Evolutionary conservation across 2,113 vertebrate species (phyloP).

Genomic region (Poeciliopsis turrubarensis): DNA sequence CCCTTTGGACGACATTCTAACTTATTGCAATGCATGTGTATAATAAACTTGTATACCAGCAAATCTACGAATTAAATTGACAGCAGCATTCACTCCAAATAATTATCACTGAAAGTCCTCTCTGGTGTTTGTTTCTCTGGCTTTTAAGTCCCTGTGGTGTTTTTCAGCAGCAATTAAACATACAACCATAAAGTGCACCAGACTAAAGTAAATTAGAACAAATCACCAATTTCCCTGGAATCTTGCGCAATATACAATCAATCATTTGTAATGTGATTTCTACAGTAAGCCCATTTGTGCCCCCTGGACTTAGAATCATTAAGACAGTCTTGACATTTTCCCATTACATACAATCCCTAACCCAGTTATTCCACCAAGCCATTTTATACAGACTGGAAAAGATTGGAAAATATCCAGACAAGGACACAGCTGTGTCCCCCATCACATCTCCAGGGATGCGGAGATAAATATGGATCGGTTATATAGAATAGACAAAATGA

Average conservation of each 20-base stretch:
- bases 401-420: slow-evolving; percentile 52
- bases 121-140: background rate
- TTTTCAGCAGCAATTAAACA: background rate
- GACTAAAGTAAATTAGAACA: slow-evolving; percentile 11
- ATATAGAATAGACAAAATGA: slow-evolving; percentile 40
- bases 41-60: background rate
- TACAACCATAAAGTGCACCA: slow-evolving; percentile 3
- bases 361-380: slow-evolving; percentile 47
- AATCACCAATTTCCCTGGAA: slow-evolving; percentile 7
- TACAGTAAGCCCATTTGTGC: slow-evolving; percentile 17
- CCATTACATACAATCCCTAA: slow-evolving; percentile 43
- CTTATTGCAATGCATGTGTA: background rate
- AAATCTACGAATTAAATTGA: background rate
- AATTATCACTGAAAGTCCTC: background rate
- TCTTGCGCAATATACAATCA: slow-evolving; percentile 13
- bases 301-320: slow-evolving; percentile 35
- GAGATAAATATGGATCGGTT: slow-evolving; percentile 61
- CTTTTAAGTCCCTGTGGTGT: background rate
- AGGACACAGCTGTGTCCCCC: slow-evolving; percentile 64
- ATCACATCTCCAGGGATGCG: slow-evolving; percentile 28
- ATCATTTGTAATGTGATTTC: slow-evolving; percentile 28
- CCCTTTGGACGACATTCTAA: too few species aligned
- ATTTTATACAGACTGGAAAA: slow-evolving; percentile 35
- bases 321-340: slow-evolving; percentile 41
- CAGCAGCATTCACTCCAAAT: background rate